Evolutionary conservation across 2,797 vertebrate species (phyloP).

Genomic region (Pangasius sanitwongsei): DNA sequence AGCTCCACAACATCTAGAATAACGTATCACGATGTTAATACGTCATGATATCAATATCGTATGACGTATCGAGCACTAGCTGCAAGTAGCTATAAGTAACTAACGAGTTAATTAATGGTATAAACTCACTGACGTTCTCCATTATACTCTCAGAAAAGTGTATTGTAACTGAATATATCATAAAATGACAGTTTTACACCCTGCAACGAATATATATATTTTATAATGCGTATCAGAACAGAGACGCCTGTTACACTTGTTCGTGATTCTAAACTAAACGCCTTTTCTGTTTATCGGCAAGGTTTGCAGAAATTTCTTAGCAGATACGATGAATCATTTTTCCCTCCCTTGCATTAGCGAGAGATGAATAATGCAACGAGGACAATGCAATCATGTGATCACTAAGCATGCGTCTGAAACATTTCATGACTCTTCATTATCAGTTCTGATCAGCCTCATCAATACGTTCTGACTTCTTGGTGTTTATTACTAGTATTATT

Average conservation of each 20-base stretch:
- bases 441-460: too few species aligned
- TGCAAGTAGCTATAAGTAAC: neutral
- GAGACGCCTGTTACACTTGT: neutral
- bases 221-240: neutral
- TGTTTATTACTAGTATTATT: neutral
- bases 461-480: neutral
- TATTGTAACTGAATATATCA: neutral
- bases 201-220: neutral
- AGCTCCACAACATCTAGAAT: neutral
- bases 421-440: too few species aligned
- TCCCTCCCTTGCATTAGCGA: neutral
- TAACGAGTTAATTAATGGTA: neutral
- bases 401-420: neutral
- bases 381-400: neutral
- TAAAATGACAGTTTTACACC: neutral
- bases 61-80: neutral
- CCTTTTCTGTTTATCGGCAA: neutral
- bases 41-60: neutral
- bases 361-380: constrained; percentile 14
- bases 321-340: neutral
- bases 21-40: neutral
- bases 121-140: neutral
- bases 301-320: neutral
- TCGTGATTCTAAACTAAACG: neutral
- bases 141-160: neutral